Conservation (phyloP, 2,888 invertebrate genomes). For the Nymphalis urticae region DNA sequence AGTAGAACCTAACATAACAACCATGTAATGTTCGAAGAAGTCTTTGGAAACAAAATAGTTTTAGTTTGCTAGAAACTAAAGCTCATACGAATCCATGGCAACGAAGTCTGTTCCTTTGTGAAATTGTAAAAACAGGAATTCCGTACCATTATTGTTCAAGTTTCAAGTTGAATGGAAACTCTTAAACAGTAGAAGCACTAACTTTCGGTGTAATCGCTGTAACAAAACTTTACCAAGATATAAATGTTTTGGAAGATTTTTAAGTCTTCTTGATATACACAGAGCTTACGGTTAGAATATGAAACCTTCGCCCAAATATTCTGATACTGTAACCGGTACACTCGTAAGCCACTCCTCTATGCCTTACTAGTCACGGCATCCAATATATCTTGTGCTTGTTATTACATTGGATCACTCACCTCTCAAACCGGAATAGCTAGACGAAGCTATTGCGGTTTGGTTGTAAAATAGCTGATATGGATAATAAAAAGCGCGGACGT, state of each 20-base stretch:
- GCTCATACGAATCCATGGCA: slow-evolving; percentile 4
- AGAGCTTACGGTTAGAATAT: too few species aligned
- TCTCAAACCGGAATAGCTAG: too few species aligned
- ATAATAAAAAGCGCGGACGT: too few species aligned
- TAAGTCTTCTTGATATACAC: neutral
- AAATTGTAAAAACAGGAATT: slow-evolving; percentile 28
- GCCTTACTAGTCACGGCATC: too few species aligned
- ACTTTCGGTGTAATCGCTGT: slow-evolving; percentile 8
- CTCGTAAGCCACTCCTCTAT: too few species aligned
- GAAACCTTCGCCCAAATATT: too few species aligned
- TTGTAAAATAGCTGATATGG: too few species aligned
- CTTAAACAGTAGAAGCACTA: slow-evolving; percentile 11
- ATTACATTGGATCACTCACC: too few species aligned
- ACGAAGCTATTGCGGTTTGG: too few species aligned
- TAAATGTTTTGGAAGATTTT: neutral
- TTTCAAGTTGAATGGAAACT: slow-evolving; percentile 22
- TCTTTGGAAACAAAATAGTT: slow-evolving; percentile 10
- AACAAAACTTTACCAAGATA: neutral
- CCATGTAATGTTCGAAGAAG: neutral
- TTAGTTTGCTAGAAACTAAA: slow-evolving; percentile 13
- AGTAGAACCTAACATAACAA: neutral
- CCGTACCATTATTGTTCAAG: slow-evolving; percentile 20
- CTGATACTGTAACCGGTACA: too few species aligned
- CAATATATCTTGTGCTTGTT: too few species aligned
- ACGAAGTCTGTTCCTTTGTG: slow-evolving; percentile 17